Evolutionary conservation across 2,113 vertebrate species (phyloP), one percentile per base, ranked within the genome.

Genomic region (Arenaria interpres): DNA sequence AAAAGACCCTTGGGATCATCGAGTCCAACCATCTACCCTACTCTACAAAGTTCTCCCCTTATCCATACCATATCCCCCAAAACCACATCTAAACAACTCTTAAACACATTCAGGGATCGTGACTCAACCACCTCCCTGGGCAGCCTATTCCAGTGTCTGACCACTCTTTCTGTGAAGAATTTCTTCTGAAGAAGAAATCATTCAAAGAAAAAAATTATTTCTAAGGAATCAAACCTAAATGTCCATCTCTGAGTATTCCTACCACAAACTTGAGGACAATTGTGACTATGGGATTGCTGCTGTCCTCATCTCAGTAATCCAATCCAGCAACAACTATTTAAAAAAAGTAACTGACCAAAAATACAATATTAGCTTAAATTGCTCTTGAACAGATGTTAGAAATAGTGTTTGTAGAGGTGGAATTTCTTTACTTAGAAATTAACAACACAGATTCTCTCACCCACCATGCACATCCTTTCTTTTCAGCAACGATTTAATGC

Each of bases 361-460:
- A 86, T 33, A 86, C 90, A 90, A 56, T 85, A 88, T 51, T 89
- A 84, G 10, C 50, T 37, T 90, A 97, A 96, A 96, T 62, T 86
- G 27, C 17, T 95, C 62, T 90, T 85, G 67, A 90, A 79, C 30
- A 71, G 28, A 50, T 92, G 54, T 63, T 93, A 68, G 39, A 81
- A 88, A 80, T 45, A 57, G 12, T 88, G 17, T 91, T 90, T 45
- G 4, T 97, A 95, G 91, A 95, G 39, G 11, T 83, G 37, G 63
- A 91, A 97, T 98, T 97, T 97, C 97, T 97, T 97, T 95, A 96
- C 85, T 95, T 68, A 83, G 71, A 97, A 97, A 97, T 96, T 93
- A 94, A 50, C 54, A 89, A 96, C 78, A 92, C 63, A 94, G 90
- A 94, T 96, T 82, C 41, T 94, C 28, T 95, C 39, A 53, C 62